These are phyloP conservation scores for Parazoanthus atlanticus DNA, from an alignment of 92 coral and sea anemone species.

Conservation along the genomic window DNA sequence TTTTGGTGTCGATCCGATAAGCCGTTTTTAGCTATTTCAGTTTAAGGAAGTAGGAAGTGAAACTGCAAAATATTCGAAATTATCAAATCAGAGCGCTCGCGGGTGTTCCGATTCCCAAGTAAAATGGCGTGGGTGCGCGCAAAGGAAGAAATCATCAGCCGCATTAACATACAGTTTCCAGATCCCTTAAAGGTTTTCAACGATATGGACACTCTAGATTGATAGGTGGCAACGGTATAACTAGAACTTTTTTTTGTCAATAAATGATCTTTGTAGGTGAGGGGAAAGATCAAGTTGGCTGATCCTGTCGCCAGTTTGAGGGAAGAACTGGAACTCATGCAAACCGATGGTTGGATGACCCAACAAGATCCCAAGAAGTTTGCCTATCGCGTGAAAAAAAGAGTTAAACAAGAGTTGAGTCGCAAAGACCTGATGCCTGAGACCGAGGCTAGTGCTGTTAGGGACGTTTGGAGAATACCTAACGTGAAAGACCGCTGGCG, in stretches of 20 bases:
- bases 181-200: too few species aligned
- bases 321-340: not conserved
- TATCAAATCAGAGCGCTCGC: too few species aligned
- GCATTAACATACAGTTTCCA: too few species aligned
- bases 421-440: slow-evolving; percentile 75
- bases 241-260: not conserved
- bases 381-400: slow-evolving; percentile 49
- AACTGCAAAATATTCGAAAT: too few species aligned
- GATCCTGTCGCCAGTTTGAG: slow-evolving; percentile 46
- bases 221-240: too few species aligned
- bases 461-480: slow-evolving; percentile 68
- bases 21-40: too few species aligned
- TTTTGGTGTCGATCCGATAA: too few species aligned
- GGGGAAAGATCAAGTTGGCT: slow-evolving; percentile 35
- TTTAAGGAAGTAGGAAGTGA: too few species aligned
- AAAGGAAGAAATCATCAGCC: too few species aligned
- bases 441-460: slow-evolving; percentile 55
- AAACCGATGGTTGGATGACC: slow-evolving; percentile 61
- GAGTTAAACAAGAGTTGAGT: slow-evolving; percentile 65
- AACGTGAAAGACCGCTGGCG: slow-evolving; percentile 77
- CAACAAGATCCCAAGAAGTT: slow-evolving; percentile 52
- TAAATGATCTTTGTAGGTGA: not conserved
- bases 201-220: too few species aligned
- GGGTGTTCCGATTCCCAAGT: too few species aligned
- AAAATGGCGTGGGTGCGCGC: too few species aligned